Evolutionary conservation across 2,113 vertebrate species (phyloP).

Genomic region (Stigmatopora nigra): DNA sequence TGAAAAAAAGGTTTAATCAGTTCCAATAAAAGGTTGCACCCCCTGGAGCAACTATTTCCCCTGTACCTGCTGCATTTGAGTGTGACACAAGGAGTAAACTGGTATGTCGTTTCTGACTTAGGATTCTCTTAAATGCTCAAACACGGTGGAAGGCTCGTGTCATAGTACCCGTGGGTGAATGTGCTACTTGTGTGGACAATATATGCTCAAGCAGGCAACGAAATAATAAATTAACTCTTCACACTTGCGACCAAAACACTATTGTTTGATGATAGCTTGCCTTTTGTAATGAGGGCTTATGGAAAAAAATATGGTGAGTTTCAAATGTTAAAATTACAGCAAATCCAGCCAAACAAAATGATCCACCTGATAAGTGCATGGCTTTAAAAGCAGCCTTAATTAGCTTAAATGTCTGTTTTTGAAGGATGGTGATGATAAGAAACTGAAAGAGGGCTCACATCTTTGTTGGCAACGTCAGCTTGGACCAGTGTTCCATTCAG

Average conservation of each 20-base stretch:
- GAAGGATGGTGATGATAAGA: not conserved
- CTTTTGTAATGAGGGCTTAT: not conserved
- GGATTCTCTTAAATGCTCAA: constrained; percentile 38
- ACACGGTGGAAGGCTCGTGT: constrained; percentile 35
- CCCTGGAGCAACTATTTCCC: constrained; percentile 31
- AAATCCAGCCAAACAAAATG: too few relatives aligned
- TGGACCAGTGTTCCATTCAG: constrained; percentile 95
- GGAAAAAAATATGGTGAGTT: not conserved
- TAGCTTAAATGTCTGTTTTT: not conserved
- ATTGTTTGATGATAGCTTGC: constrained; percentile 9
- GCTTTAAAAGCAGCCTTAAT: not conserved
- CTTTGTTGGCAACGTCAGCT: constrained; percentile 94
- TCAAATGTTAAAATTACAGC: too few relatives aligned
- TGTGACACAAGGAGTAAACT: not conserved
- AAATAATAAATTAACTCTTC: constrained; percentile 24
- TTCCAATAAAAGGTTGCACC: constrained; percentile 29
- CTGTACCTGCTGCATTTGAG: constrained; percentile 10
- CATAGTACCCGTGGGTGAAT: constrained; percentile 21
- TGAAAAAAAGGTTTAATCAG: constrained; percentile 50
- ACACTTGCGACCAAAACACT: constrained; percentile 24
- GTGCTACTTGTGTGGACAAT: constrained; percentile 7
- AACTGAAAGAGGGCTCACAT: constrained; percentile 71
- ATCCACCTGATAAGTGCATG: not conserved
- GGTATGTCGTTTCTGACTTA: constrained; percentile 13
- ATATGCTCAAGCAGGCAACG: constrained; percentile 13